Conservation (phyloP, 1,140 invertebrate genomes). For the Protaetia brevitarsis region DNA sequence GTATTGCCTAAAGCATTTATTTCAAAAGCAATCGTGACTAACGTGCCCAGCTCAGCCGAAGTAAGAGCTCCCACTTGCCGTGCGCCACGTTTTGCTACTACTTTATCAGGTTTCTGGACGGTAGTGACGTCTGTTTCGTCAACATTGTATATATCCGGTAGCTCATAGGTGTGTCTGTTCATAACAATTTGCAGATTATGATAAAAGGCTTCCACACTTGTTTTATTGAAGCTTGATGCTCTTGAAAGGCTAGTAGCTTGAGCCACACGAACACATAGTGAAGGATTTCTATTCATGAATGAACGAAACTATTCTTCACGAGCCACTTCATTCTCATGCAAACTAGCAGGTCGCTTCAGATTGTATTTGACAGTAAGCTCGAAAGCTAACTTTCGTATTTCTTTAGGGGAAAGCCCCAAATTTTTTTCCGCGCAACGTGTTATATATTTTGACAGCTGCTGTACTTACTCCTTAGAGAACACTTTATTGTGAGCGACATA, state of each 20-base stretch:
- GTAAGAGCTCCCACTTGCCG: constrained; percentile 52
- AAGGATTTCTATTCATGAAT: too few relatives aligned
- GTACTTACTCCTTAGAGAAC: constrained; percentile 27
- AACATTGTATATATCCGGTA: constrained; percentile 49
- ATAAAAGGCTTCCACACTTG: constrained; percentile 45
- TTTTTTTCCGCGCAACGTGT: constrained; percentile 33
- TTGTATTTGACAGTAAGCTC: constrained; percentile 38
- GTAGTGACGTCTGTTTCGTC: constrained; percentile 52
- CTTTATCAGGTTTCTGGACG: constrained; percentile 47
- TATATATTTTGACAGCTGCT: constrained; percentile 30
- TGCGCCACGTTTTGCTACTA: constrained; percentile 43
- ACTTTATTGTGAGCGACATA: too few relatives aligned
- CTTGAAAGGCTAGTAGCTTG: too few relatives aligned
- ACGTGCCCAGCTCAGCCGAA: constrained; percentile 48
- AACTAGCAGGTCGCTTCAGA: constrained; percentile 36
- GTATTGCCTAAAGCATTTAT: constrained; percentile 41
- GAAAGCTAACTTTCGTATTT: too few relatives aligned
- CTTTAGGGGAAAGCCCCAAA: constrained; percentile 33
- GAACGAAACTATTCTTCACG: constrained; percentile 50
- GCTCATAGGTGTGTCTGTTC: constrained; percentile 39
- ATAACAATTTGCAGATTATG: constrained; percentile 43
- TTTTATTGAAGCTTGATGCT: constrained; percentile 52
- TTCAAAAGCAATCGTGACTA: constrained; percentile 48
- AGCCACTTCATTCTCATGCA: constrained; percentile 43
- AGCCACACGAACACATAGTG: too few relatives aligned